phyloP scores from a whole-genome alignment of 2,797 vertebrate species.

The Trachurus trachurus region DNA sequence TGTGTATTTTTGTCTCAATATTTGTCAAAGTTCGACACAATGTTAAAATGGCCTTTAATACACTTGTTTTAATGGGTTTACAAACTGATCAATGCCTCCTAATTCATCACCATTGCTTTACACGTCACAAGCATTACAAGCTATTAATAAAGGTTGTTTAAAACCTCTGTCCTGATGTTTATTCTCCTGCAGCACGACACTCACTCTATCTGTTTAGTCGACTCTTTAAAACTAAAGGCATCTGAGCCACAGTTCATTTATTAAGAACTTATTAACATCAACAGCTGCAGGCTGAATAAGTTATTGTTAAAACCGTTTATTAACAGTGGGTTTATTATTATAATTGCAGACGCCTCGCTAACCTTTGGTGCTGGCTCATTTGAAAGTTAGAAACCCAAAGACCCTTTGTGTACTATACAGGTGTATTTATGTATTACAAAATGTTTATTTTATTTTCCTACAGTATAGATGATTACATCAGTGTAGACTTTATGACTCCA shows the following conservation, averaged over 20 bases:
- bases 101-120: too few species aligned
- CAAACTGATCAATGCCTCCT: too few species aligned
- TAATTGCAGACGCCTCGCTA: not conserved
- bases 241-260: too few species aligned
- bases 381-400: not conserved
- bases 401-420: not conserved
- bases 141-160: not conserved
- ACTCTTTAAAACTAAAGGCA: not conserved
- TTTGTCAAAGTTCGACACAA: not conserved
- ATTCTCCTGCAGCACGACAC: not conserved
- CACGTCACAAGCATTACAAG: not conserved
- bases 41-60: not conserved
- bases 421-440: too few species aligned
- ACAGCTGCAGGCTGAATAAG: not conserved
- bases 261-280: not conserved
- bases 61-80: too few species aligned
- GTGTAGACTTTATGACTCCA: not conserved
- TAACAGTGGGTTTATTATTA: too few species aligned
- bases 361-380: not conserved
- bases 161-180: not conserved
- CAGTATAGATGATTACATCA: not conserved
- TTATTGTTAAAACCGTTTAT: too few species aligned
- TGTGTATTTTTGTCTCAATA: not conserved
- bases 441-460: too few species aligned
- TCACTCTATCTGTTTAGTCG: too few species aligned